phyloP scores from a whole-genome alignment of 2,797 vertebrate species.

The Rousettus madagascariensis region DNA sequence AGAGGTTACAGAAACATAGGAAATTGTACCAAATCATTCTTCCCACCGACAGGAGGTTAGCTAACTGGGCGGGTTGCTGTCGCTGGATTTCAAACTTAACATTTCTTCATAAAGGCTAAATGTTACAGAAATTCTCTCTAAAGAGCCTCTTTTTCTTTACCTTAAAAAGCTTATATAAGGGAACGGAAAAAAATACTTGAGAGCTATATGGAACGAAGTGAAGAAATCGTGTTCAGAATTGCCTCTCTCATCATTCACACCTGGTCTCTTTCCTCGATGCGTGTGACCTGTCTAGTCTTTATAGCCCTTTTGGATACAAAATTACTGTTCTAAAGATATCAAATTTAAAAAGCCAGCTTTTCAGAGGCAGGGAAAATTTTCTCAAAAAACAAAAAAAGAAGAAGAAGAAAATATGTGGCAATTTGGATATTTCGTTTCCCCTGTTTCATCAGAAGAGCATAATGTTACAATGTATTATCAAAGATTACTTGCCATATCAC shows the following conservation, averaged over 20 bases:
- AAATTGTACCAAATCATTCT: constrained; percentile 32
- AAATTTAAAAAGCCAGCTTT: constrained; percentile 4
- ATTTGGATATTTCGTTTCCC: constrained; percentile 24
- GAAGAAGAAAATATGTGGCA: not conserved
- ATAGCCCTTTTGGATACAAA: not conserved
- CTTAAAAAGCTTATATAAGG: constrained; percentile 24
- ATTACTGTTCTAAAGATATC: not conserved
- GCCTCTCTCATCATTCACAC: not conserved
- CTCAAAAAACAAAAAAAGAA: not conserved
- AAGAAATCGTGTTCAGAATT: constrained; percentile 13
- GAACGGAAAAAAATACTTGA: constrained; percentile 28
- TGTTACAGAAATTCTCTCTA: constrained; percentile 21
- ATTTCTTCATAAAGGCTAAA: constrained; percentile 52
- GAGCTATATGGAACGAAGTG: not conserved
- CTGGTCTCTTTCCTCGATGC: not conserved
- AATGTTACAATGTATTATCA: constrained; percentile 12
- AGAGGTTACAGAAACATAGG: not conserved
- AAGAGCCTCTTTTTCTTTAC: constrained; percentile 8
- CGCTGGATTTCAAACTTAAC: constrained; percentile 42
- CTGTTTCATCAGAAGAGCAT: constrained; percentile 4
- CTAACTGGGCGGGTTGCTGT: constrained; percentile 46
- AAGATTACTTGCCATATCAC: constrained; percentile 21
- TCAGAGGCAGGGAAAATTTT: not conserved
- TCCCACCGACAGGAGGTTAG: constrained; percentile 39
- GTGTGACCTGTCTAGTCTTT: not conserved